Conservation (phyloP, 2,113 vertebrate species). For the Boleophthalmus pectinirostris region DNA sequence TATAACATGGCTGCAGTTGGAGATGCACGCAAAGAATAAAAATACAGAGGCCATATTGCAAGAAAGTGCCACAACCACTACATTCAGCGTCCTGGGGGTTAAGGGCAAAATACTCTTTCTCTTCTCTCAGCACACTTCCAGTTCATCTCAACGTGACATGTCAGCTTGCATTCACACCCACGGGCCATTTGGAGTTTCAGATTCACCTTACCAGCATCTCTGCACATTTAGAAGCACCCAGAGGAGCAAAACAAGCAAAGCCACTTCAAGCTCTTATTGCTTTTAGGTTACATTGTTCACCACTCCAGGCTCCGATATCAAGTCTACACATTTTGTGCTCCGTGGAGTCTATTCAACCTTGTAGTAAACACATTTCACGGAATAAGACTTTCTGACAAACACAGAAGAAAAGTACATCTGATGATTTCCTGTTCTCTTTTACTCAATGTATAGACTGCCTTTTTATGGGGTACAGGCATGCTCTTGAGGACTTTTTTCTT, state of each 20-base stretch:
- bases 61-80: not conserved
- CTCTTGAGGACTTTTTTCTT: no score
- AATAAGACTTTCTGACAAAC: not conserved
- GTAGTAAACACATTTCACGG: constrained; percentile 4
- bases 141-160: constrained; percentile 16
- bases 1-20: not conserved
- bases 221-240: constrained; percentile 24
- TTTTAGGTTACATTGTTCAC: constrained; percentile 27
- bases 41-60: not conserved
- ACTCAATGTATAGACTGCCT: not conserved
- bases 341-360: not conserved
- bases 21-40: not conserved
- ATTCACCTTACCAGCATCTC: constrained; percentile 20
- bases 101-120: constrained; percentile 8
- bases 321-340: constrained; percentile 1
- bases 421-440: not conserved
- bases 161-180: constrained; percentile 38
- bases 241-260: constrained; percentile 39
- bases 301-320: constrained; percentile 23
- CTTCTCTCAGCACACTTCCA: not conserved
- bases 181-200: constrained; percentile 23
- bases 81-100: not conserved
- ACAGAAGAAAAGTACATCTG: not conserved
- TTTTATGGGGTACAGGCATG: no score
- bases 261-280: constrained; percentile 24